Conservation (phyloP, 2,797 vertebrate species). For the Rhabdophis nuchalis region DNA sequence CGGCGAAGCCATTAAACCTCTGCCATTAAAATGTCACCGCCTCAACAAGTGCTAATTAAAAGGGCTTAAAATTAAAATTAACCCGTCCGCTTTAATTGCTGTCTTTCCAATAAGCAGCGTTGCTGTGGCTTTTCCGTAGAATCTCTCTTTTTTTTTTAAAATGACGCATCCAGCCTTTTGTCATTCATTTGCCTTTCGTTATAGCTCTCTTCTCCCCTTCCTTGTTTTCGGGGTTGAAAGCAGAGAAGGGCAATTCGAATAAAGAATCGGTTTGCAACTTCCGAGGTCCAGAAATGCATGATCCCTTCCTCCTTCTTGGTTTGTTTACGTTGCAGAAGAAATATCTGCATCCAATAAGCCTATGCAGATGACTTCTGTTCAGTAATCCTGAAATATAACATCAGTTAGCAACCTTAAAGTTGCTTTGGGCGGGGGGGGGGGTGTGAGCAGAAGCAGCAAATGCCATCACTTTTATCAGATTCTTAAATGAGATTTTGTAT, state of each 20-base stretch:
- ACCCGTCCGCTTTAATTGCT: constrained; percentile 24
- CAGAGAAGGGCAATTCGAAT: not conserved
- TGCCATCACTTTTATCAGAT: constrained; percentile 7
- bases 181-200: constrained; percentile 27
- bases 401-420: constrained; percentile 20
- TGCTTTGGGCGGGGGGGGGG: no score
- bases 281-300: constrained; percentile 9
- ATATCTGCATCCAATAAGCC: constrained; percentile 47
- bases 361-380: constrained; percentile 51
- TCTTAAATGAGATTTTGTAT: constrained; percentile 12
- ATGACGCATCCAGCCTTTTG: not conserved
- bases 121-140: constrained; percentile 12
- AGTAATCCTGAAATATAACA: constrained; percentile 36
- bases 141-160: not conserved
- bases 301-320: accelerated
- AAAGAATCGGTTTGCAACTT: constrained; percentile 43
- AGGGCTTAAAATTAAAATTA: not conserved
- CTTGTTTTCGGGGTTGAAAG: constrained; percentile 45
- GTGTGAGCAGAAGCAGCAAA: not conserved
- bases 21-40: constrained; percentile 21
- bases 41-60: not conserved
- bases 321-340: constrained; percentile 58
- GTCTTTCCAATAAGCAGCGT: not conserved
- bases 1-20: not conserved
- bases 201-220: constrained; percentile 17